Evolutionary conservation across 1,140 invertebrate genomes (phyloP), one percentile per base, ranked within the genome.

Genomic region (Panulirus ornatus): DNA sequence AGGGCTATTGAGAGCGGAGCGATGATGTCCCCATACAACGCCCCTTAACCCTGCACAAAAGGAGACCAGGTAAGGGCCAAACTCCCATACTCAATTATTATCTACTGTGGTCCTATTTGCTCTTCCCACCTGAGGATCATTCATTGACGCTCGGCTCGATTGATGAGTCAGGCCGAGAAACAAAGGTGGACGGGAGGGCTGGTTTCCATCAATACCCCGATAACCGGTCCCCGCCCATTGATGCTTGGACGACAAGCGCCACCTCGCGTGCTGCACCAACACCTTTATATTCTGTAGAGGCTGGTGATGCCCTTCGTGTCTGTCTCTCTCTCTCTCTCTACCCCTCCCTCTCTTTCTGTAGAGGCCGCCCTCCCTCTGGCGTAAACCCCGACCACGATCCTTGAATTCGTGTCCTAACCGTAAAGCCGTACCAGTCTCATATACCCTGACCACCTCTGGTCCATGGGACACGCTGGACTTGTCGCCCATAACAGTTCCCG

Each of bases 41-140:
- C 27, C 70, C 70, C n/a, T n/a, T n/a, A 47, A 47, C 14, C 44
- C 1, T 47, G 8, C 22, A 79, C 27, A 79, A 54, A n/a, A 79
- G 44, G 22, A 9, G 6, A 14, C 27, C 44, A 79, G n/a, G 38
- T 81, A 58, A 30, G 47, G 47, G 54, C n/a, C 47, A 22, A 22
- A 58, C 30, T 76, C 30, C 75, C 75, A 76, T 76, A 87, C 54
- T 58, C 51, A 58, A 79, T 66, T 78, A 78, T 63, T 54, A 78
- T 44, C 54, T 6, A 30, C 42, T 58, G 75, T 87, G 84, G 75
- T 66, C 84, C 75, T 87, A 87, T 87, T 87, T 87, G 63, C 84
- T 87, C 54, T 87, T 79, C 84, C 27, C 75, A 87, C 73, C 75
- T 78, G 75, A 75, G 75, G 73, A 51, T 87, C 84, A 87, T 87